phyloP scores from a whole-genome alignment of 2,888 invertebrate genomes.

The Agrenia bidenticulata region DNA sequence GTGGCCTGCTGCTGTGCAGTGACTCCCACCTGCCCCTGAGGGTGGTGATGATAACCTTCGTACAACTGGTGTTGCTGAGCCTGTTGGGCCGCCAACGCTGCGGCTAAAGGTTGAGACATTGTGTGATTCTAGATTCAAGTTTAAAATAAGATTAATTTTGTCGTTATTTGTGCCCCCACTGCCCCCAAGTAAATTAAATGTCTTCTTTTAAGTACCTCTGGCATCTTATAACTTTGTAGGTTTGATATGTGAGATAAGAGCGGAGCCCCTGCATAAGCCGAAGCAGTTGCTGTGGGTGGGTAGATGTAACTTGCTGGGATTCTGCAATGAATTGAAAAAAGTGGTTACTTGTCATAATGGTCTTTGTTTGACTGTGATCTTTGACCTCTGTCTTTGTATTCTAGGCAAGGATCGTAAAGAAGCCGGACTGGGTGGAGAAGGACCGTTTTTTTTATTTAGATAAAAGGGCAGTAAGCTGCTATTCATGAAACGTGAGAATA shows the following conservation, averaged over 20 bases:
- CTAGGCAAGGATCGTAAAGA: too few species aligned
- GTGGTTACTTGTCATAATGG: too few species aligned
- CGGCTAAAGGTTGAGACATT: constrained; percentile 46
- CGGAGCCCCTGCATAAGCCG: constrained; percentile 67
- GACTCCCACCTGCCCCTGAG: constrained; percentile 12
- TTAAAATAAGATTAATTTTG: constrained; percentile 24
- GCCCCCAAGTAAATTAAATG: too few species aligned
- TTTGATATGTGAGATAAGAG: constrained; percentile 54
- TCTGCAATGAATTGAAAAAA: constrained; percentile 9
- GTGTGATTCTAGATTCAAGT: constrained; percentile 35
- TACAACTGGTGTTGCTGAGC: constrained; percentile 28
- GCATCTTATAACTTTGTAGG: too few species aligned
- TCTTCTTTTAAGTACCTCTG: too few species aligned
- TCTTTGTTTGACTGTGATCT: too few species aligned
- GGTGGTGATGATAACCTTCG: constrained; percentile 32
- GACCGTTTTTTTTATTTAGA: too few species aligned
- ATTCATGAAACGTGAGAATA: too few species aligned
- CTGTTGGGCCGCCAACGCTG: constrained; percentile 41
- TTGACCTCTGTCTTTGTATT: too few species aligned
- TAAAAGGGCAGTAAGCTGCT: too few species aligned
- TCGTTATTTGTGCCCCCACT: too few species aligned
- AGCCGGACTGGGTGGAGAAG: too few species aligned
- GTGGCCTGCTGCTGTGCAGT: constrained; percentile 17
- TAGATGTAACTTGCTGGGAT: constrained; percentile 48
- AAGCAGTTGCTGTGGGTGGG: constrained; percentile 71